A percentile compares a stretch with the other conserved stretches of the same genome.
Evolutionary conservation across 2,888 invertebrate species (phyloP).

Genomic region (Sphaerophoria rueppellii): DNA sequence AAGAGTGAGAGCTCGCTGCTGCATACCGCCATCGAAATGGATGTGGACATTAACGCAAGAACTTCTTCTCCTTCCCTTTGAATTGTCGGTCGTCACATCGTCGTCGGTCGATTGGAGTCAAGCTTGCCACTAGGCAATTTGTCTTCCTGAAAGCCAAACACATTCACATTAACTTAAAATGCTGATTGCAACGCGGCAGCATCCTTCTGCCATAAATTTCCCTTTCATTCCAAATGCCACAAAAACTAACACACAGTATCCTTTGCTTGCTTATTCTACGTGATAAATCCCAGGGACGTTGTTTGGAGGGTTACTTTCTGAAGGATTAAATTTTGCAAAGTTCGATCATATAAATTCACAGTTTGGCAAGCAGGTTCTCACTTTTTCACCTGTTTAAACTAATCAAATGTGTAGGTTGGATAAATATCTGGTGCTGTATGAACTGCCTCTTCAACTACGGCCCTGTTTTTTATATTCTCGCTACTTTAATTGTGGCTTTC

Average conservation of each 20-base stretch:
- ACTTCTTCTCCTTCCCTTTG: slow-evolving; percentile 25
- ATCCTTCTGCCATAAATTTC: slow-evolving; percentile 73
- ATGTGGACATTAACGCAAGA: slow-evolving; percentile 34
- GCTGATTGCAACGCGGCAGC: slow-evolving; percentile 68
- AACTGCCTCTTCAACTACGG: not conserved
- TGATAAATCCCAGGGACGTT: slow-evolving; percentile 13
- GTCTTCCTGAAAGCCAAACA: slow-evolving; percentile 69
- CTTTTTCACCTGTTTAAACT: too few relatives aligned
- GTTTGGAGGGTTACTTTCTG: not conserved
- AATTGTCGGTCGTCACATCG: too few relatives aligned
- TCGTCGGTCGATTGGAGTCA: not conserved
- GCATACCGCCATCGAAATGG: slow-evolving; percentile 44
- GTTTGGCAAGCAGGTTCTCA: too few relatives aligned
- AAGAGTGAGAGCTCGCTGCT: slow-evolving; percentile 44
- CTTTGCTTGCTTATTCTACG: slow-evolving; percentile 23
- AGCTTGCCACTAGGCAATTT: slow-evolving; percentile 69
- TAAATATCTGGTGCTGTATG: too few relatives aligned
- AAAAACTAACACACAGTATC: slow-evolving; percentile 53
- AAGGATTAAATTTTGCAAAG: not conserved
- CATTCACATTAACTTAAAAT: slow-evolving; percentile 73
- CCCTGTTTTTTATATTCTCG: slow-evolving; percentile 32
- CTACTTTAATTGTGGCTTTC: slow-evolving; percentile 27
- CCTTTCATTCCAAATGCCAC: slow-evolving; percentile 71
- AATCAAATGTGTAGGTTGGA: too few relatives aligned
- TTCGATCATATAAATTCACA: too few relatives aligned